Percentiles rank a stretch among this genome's conserved stretches.
phyloP scores from a whole-genome alignment of 92 coral and sea anemone genomes.

The Plumapathes pennacea region DNA sequence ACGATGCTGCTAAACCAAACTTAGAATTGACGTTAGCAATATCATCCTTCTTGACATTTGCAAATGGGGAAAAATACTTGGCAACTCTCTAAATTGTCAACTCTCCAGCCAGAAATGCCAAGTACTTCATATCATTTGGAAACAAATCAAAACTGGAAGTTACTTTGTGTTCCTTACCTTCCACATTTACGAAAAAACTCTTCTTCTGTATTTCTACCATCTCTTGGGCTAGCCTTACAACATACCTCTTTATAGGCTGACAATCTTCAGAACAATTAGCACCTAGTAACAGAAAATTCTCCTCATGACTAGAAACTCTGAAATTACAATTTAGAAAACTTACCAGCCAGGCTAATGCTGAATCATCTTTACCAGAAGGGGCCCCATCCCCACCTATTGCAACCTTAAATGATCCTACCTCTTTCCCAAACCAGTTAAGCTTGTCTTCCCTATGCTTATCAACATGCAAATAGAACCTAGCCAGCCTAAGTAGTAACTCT shows the following conservation, averaged over 20 bases:
- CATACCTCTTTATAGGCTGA: slow-evolving; percentile 24
- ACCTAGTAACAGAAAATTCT: slow-evolving; percentile 33
- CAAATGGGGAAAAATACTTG: slow-evolving; percentile 46
- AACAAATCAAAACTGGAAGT: slow-evolving; percentile 45
- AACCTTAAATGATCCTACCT: slow-evolving; percentile 27
- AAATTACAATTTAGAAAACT: slow-evolving; percentile 38
- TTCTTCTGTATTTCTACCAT: slow-evolving; percentile 26
- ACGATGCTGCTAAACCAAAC: slow-evolving; percentile 25
- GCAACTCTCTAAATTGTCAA: slow-evolving; percentile 50
- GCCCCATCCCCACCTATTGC: slow-evolving; percentile 60
- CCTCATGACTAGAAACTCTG: slow-evolving; percentile 31
- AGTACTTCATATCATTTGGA: slow-evolving; percentile 48
- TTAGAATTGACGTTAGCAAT: slow-evolving; percentile 26
- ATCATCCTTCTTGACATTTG: slow-evolving; percentile 41
- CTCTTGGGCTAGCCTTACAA: slow-evolving; percentile 27
- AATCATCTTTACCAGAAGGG: slow-evolving; percentile 57
- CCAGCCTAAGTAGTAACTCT: slow-evolving; percentile 30
- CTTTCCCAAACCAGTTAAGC: slow-evolving; percentile 23
- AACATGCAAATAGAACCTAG: slow-evolving; percentile 26
- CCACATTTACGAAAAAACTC: slow-evolving; percentile 36
- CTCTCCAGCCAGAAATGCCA: slow-evolving; percentile 49
- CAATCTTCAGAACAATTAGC: slow-evolving; percentile 56
- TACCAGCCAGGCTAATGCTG: slow-evolving; percentile 51
- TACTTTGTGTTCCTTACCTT: slow-evolving; percentile 20
- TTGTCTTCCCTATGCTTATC: slow-evolving; percentile 15